Evolutionary conservation across 2,113 vertebrate species (phyloP).

Genomic region (Bothrops jararaca): DNA sequence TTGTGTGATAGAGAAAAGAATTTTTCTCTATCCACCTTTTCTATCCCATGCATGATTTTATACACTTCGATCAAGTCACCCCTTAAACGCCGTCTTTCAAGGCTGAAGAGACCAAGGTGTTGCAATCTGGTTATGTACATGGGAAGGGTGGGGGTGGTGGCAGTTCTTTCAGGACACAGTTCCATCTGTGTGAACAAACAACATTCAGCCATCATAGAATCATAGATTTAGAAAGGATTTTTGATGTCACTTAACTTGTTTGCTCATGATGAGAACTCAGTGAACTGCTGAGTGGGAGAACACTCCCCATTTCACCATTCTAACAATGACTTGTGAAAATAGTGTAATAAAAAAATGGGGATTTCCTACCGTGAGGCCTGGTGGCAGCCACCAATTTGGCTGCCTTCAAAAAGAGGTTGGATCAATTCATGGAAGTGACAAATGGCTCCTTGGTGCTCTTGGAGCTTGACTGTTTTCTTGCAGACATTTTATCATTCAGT

Average conservation of each 20-base stretch:
- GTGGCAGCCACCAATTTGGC: neutral
- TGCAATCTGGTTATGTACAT: too few species aligned
- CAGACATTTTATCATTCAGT: neutral
- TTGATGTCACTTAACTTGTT: neutral
- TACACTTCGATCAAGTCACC: too few species aligned
- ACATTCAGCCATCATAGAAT: neutral
- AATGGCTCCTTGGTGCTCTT: neutral
- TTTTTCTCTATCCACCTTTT: too few species aligned
- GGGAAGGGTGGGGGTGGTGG: neutral
- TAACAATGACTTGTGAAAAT: neutral
- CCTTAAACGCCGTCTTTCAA: too few species aligned
- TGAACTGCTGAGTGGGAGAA: neutral
- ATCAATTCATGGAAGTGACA: neutral
- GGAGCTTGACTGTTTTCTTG: neutral
- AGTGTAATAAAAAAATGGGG: neutral
- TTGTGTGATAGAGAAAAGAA: too few species aligned
- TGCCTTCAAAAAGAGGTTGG: neutral
- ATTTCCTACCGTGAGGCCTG: neutral
- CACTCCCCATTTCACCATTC: neutral
- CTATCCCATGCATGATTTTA: too few species aligned
- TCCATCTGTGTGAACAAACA: neutral
- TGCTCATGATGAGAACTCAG: neutral
- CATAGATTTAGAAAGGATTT: neutral
- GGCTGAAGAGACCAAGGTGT: too few species aligned
- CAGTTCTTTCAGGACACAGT: neutral